Evolutionary conservation across 2,888 invertebrate genomes (phyloP).

Genomic region (Lithophane semibrunnea): DNA sequence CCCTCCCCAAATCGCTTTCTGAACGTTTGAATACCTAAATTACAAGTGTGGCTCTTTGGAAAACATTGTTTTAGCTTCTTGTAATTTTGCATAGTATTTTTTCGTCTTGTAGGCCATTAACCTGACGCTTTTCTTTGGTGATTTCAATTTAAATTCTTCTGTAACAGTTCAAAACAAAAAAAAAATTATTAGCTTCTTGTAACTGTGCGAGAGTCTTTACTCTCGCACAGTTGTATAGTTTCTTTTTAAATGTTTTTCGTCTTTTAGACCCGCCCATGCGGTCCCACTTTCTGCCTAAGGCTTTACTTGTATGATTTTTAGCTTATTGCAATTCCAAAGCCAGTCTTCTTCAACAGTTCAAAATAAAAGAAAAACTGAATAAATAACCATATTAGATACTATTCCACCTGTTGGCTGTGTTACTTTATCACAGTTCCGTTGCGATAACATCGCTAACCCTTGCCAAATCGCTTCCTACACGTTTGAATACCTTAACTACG

Average conservation of each 20-base stretch:
- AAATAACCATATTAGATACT: conserved; percentile 43
- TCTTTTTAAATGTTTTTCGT: no score
- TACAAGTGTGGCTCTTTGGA: conserved; percentile 16
- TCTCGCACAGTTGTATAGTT: no score
- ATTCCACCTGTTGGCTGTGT: conserved; percentile 55
- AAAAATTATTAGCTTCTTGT: no score
- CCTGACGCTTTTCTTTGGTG: no score
- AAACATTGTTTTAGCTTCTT: conserved; percentile 25
- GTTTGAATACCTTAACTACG: conserved; percentile 50
- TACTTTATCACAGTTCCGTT: conserved; percentile 25
- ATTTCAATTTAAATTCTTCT: no score
- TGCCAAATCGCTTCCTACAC: conserved; percentile 71
- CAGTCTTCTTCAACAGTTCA: background rate
- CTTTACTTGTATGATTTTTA: no score
- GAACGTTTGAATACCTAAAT: conserved; percentile 59
- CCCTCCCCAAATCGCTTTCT: conserved; percentile 69
- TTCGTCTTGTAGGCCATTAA: background rate
- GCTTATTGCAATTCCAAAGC: no score
- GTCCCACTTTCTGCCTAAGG: no score
- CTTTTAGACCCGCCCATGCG: no score
- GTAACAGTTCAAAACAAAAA: no score
- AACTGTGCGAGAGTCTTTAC: no score
- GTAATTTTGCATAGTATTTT: background rate
- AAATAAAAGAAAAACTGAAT: background rate
- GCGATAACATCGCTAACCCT: conserved; percentile 49